phyloP scores from a whole-genome alignment of 2,888 invertebrate genomes.

The Stenodema calcarata region DNA sequence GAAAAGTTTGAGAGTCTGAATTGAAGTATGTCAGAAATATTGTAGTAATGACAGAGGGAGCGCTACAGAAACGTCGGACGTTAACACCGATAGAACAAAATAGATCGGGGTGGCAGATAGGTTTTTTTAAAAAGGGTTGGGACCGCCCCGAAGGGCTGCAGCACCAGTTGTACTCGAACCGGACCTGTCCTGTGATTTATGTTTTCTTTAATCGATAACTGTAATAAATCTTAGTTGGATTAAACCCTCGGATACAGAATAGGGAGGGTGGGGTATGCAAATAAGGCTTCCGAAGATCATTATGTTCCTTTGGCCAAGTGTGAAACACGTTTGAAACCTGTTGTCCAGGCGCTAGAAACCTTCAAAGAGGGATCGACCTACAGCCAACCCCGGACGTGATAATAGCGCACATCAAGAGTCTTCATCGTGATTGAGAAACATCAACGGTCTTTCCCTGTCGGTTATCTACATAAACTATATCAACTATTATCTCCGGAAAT shows the following conservation, averaged over 20 bases:
- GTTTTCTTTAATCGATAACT: slow-evolving; percentile 48
- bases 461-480: slow-evolving; percentile 24
- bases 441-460: slow-evolving; percentile 44
- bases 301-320: slow-evolving; percentile 46
- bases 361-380: slow-evolving; percentile 37
- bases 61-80: neutral
- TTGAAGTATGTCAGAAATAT: neutral
- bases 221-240: slow-evolving; percentile 51
- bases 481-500: neutral
- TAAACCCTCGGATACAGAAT: slow-evolving; percentile 8
- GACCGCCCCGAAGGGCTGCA: neutral
- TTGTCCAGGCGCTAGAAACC: slow-evolving; percentile 46
- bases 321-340: slow-evolving; percentile 51
- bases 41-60: neutral
- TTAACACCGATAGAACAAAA: slow-evolving; percentile 31
- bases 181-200: slow-evolving; percentile 45
- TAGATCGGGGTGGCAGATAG: neutral
- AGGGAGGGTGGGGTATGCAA: slow-evolving; percentile 39
- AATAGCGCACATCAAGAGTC: slow-evolving; percentile 37
- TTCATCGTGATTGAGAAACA: slow-evolving; percentile 42
- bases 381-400: slow-evolving; percentile 44
- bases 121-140: slow-evolving; percentile 1
- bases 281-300: slow-evolving; percentile 45
- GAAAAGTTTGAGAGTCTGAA: neutral
- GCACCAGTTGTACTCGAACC: neutral